Percentiles rank a stretch among this genome's conserved stretches.
Evolutionary conservation across 2,888 invertebrate species (phyloP).

Genomic region (Lycophotia porphyrea): DNA sequence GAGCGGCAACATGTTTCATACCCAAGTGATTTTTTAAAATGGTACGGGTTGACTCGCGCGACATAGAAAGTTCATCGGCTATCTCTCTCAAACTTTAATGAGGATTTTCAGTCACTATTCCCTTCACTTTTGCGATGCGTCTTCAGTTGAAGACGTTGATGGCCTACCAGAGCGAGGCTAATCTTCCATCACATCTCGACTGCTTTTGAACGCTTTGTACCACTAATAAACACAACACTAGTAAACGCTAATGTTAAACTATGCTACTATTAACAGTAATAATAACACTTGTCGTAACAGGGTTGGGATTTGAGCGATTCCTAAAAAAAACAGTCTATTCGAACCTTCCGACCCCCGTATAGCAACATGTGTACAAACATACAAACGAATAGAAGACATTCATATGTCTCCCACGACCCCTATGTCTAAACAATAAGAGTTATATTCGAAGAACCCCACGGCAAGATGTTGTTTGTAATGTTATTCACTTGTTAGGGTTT

Average conservation of each 20-base stretch:
- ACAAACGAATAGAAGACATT: constrained; percentile 57
- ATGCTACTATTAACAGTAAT: constrained; percentile 2
- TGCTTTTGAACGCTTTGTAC: too few species aligned
- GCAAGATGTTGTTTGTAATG: constrained; percentile 68
- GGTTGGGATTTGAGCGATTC: constrained; percentile 49
- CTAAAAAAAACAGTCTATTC: constrained; percentile 73
- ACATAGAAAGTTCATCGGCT: too few species aligned
- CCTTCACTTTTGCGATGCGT: too few species aligned
- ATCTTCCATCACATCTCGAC: too few species aligned
- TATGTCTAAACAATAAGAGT: constrained; percentile 61
- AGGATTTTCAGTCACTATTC: too few species aligned
- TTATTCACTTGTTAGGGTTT: constrained; percentile 86
- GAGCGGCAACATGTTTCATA: too few species aligned
- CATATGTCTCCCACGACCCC: constrained; percentile 28
- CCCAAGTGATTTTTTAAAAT: too few species aligned
- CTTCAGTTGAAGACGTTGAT: too few species aligned
- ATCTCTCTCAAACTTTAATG: too few species aligned
- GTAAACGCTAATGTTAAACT: constrained; percentile 28
- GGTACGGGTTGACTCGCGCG: too few species aligned
- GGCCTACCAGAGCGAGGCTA: too few species aligned
- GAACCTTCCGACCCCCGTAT: constrained; percentile 81
- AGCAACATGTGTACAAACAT: constrained; percentile 87
- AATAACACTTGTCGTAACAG: constrained; percentile 60
- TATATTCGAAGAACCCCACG: constrained; percentile 54
- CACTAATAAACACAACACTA: too few species aligned